Evolutionary conservation across 2,888 invertebrate genomes (phyloP).

Genomic region (Taphrorychus bicolor): DNA sequence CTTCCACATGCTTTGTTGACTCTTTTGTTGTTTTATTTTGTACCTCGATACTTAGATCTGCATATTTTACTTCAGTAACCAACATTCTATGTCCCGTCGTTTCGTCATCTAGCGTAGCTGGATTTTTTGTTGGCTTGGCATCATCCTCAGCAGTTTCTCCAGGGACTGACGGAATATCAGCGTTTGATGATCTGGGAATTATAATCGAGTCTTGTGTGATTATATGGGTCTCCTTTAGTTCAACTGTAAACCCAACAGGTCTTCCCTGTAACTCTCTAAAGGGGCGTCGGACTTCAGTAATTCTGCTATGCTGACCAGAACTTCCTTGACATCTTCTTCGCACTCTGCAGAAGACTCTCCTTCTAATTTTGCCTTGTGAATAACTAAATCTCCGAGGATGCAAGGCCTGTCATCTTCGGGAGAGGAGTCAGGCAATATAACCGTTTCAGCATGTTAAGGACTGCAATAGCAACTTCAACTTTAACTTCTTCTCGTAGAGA

Average conservation of each 20-base stretch:
- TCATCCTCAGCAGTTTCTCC: conserved; percentile 41
- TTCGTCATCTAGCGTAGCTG: conserved; percentile 43
- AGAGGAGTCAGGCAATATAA: conserved; percentile 72
- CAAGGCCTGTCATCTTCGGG: conserved; percentile 60
- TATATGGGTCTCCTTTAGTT: conserved; percentile 76
- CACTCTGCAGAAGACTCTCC: conserved; percentile 65
- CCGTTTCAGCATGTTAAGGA: conserved; percentile 71
- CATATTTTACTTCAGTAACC: too few species aligned
- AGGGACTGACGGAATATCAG: conserved; percentile 45
- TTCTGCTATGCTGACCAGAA: conserved; percentile 75
- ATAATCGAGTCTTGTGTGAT: conserved; percentile 74
- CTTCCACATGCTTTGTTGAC: not conserved
- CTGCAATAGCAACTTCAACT: conserved; percentile 46
- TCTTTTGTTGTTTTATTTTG: too few species aligned
- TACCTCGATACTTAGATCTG: too few species aligned
- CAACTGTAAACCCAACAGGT: conserved; percentile 58
- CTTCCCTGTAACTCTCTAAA: conserved; percentile 71
- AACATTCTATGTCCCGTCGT: conserved; percentile 66
- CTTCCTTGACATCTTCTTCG: conserved; percentile 71
- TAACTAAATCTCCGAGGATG: conserved; percentile 28
- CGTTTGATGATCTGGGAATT: conserved; percentile 55
- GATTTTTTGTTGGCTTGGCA: not conserved
- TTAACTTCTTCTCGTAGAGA: conserved; percentile 52
- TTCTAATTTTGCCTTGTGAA: conserved; percentile 57
- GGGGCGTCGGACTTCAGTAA: conserved; percentile 77